These are phyloP conservation scores for Tridacna gigas DNA, from an alignment of 2,888 invertebrate genomes.

Conservation along the genomic window DNA sequence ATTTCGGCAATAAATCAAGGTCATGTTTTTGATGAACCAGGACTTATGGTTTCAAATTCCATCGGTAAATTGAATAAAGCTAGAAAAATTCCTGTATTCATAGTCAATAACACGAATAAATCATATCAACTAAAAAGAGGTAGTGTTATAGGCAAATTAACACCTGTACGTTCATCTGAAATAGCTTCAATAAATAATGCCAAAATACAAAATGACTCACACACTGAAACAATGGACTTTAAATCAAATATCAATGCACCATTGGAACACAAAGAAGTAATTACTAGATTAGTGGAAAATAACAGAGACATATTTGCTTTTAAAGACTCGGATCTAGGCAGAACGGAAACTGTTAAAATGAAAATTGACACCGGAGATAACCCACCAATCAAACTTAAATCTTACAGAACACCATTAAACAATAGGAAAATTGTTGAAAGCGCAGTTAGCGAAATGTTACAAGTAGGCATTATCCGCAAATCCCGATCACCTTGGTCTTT, in stretches of 20 bases:
- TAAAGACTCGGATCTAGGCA: constrained; percentile 12
- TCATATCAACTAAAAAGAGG: background rate
- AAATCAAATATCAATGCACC: constrained; percentile 2
- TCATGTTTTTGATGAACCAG: constrained; percentile 24
- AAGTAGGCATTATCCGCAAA: constrained; percentile 4
- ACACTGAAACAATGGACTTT: background rate
- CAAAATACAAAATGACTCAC: too few species aligned
- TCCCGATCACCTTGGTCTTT: constrained; percentile 14
- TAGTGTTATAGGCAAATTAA: constrained; percentile 6
- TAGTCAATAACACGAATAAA: background rate
- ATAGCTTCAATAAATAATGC: too few species aligned
- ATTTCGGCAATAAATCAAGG: too few species aligned
- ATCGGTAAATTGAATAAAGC: background rate
- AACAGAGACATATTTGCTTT: constrained; percentile 19
- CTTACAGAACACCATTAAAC: constrained; percentile 19
- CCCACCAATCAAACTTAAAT: constrained; percentile 14
- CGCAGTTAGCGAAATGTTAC: background rate
- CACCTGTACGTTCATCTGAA: too few species aligned
- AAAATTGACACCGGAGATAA: constrained; percentile 3
- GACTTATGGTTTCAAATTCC: constrained; percentile 24
- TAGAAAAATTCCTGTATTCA: constrained; percentile 2
- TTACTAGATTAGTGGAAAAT: background rate
- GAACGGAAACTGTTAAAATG: constrained; percentile 21
- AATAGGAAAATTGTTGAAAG: constrained; percentile 20
- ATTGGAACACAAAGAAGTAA: background rate